Percentiles rank a stretch among this genome's conserved stretches.
These are phyloP conservation scores for Vidua macroura DNA, from an alignment of 2,113 vertebrate species.

Conservation along the genomic window DNA sequence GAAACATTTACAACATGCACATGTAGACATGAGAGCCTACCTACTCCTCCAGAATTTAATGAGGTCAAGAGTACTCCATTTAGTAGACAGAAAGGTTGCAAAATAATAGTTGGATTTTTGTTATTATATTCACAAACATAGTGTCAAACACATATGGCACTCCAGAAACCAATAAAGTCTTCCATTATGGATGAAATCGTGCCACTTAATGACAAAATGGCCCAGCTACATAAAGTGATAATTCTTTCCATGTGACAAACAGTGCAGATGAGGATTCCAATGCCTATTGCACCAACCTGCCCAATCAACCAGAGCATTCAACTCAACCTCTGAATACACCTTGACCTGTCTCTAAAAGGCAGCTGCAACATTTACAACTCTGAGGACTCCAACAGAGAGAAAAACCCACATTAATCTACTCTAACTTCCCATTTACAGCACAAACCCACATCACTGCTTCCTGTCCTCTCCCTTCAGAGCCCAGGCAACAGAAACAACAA, in stretches of 20 bases:
- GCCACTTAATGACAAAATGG: fast-evolving
- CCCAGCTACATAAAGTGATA: fast-evolving
- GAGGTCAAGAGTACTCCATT: neutral
- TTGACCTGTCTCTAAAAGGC: too few relatives aligned
- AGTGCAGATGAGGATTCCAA: fast-evolving
- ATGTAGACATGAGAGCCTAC: fast-evolving
- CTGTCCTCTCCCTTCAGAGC: neutral
- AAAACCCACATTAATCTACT: neutral
- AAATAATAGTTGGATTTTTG: neutral
- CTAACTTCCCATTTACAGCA: neutral
- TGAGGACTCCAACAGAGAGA: neutral
- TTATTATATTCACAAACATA: neutral
- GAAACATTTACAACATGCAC: neutral
- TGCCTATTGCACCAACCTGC: neutral
- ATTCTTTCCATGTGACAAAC: fast-evolving
- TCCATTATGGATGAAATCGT: neutral
- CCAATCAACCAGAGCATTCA: neutral
- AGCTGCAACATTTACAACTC: neutral
- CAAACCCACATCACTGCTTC: neutral
- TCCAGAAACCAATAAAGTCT: neutral
- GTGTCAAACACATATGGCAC: neutral
- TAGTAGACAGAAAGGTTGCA: neutral
- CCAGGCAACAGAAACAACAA: neutral
- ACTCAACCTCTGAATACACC: neutral
- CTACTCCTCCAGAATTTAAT: neutral